These are phyloP conservation scores for Craseonycteris thonglongyai DNA, from an alignment of 2,113 vertebrate genomes.

Conservation along the genomic window DNA sequence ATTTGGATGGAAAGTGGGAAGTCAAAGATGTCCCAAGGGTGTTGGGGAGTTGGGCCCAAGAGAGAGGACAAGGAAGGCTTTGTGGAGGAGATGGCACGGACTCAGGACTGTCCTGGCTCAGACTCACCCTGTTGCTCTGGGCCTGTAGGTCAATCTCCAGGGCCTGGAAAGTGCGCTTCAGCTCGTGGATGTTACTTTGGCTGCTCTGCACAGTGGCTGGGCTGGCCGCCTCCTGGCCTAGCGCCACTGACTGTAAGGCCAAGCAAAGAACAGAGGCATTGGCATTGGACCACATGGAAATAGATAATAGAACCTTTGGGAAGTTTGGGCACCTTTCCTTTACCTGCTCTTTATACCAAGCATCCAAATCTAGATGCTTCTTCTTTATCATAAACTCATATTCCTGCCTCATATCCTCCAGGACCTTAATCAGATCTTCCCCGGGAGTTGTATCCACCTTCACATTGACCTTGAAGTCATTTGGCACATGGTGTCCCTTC, in stretches of 20 bases:
- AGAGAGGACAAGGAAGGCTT: background rate
- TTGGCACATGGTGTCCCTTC: slow-evolving; percentile 68
- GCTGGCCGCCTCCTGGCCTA: slow-evolving; percentile 48
- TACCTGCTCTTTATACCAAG: slow-evolving; percentile 84
- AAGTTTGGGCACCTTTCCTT: background rate
- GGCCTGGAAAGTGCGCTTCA: slow-evolving; percentile 79
- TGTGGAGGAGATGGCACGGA: background rate
- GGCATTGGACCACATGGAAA: background rate
- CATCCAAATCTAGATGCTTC: slow-evolving; percentile 79
- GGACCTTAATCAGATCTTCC: slow-evolving; percentile 78
- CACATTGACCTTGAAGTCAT: slow-evolving; percentile 78
- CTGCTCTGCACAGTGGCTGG: slow-evolving; percentile 55
- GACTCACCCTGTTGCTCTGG: slow-evolving; percentile 81
- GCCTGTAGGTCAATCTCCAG: slow-evolving; percentile 84
- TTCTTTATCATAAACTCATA: slow-evolving; percentile 83
- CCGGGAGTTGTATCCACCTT: slow-evolving; percentile 76
- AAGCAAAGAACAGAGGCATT: background rate
- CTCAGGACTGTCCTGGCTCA: background rate
- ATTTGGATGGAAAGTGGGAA: background rate
- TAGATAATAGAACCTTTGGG: background rate
- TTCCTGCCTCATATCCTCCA: slow-evolving; percentile 81
- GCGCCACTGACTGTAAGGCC: slow-evolving; percentile 60
- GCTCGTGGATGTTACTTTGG: slow-evolving; percentile 75
- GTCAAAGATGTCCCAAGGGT: background rate
- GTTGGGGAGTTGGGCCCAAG: background rate